phyloP scores from a whole-genome alignment of 2,797 vertebrate genomes.

The Hozukius guyotensis region DNA sequence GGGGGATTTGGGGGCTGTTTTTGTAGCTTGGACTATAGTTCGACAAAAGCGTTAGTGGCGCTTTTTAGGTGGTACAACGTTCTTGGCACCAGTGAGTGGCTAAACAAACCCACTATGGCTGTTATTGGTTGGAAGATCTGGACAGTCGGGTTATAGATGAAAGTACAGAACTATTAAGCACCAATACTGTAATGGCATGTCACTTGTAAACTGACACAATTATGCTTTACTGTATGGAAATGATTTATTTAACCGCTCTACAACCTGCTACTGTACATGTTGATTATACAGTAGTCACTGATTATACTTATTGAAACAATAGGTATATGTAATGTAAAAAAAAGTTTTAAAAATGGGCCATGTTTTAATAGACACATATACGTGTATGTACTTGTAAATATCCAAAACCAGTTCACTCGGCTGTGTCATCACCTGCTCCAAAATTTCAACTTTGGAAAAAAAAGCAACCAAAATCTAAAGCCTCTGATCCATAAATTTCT shows the following conservation, averaged over 20 bases:
- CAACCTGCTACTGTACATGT: background rate
- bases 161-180: background rate
- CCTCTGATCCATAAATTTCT: background rate
- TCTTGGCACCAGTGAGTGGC: background rate
- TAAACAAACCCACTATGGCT: background rate
- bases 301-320: background rate
- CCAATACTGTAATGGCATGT: background rate
- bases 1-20: constrained; percentile 26
- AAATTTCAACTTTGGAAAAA: background rate
- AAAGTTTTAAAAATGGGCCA: background rate
- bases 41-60: background rate
- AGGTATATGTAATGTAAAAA: background rate
- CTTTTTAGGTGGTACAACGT: background rate
- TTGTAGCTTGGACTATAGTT: constrained; percentile 2
- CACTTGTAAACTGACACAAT: background rate
- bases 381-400: background rate
- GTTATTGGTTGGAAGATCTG: background rate
- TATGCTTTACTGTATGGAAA: background rate
- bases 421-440: background rate
- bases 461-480: background rate
- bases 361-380: background rate
- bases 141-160: background rate
- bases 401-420: background rate
- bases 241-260: background rate
- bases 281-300: background rate